Evolutionary conservation across 2,797 vertebrate genomes (phyloP).

Genomic region (Mormyrus hasselquistii): DNA sequence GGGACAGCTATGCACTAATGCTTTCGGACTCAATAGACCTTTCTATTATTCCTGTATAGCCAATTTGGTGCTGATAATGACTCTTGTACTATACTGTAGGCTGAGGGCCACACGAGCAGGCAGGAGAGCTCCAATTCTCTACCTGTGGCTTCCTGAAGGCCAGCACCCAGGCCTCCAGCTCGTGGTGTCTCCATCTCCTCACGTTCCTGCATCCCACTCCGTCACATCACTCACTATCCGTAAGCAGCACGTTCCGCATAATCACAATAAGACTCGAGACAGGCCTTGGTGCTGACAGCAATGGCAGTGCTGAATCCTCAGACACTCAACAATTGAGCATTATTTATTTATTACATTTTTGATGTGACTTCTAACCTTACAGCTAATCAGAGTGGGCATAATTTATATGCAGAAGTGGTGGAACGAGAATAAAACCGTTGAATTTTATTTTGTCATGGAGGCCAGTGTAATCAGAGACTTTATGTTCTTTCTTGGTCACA

Average conservation of each 20-base stretch:
- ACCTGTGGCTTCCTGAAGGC: neutral
- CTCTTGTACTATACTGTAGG: conserved; percentile 27
- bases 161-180: conserved; percentile 7
- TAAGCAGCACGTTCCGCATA: conserved; percentile 33
- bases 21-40: conserved; percentile 48
- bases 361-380: conserved; percentile 38
- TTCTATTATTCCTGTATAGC: conserved; percentile 46
- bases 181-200: conserved; percentile 38
- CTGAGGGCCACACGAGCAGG: conserved; percentile 26
- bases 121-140: conserved; percentile 29
- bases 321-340: conserved; percentile 27
- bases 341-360: conserved; percentile 40
- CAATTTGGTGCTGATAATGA: conserved; percentile 44
- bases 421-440: neutral
- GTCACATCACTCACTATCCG: conserved; percentile 37
- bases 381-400: conserved; percentile 32
- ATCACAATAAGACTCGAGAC: conserved; percentile 42
- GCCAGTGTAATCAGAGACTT: neutral
- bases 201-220: conserved; percentile 35
- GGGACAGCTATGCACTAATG: conserved; percentile 50
- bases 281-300: conserved; percentile 25
- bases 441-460: neutral
- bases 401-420: conserved; percentile 39
- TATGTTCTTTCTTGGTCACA: neutral
- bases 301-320: conserved; percentile 21